Base-by-base conservation (phyloP, 2,888 invertebrate genomes). In the Cheilosia grossa region DNA sequence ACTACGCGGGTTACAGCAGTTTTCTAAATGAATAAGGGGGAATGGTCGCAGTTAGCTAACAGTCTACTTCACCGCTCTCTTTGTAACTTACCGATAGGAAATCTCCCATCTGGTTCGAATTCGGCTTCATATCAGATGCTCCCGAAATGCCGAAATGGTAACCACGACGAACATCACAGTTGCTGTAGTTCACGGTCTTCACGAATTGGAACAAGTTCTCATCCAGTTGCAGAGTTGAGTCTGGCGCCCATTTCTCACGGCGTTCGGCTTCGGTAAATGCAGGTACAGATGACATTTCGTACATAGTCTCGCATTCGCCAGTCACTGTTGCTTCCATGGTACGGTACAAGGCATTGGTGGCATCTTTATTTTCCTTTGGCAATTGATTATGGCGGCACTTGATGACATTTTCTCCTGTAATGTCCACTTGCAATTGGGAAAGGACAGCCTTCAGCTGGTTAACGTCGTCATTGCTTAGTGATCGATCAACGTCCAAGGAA, bases 321-420 rank as follows among this genome's bases (percentile, higher is more conserved):
- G 94, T 94, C 24, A 96, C 94, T 44, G 95, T 94, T 87, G 94
- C 93, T 91, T 96, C 96, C 94, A 96, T 94, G 86, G 94, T 94
- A 87, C 93, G 94, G 92, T 93, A 96, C 61, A 93, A 92, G 4
- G 94, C 95, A 87, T 93, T 93, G 30, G 93, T 90, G 17, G 91
- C 90, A 75, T 92, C 90, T 72, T 91, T 91, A 4, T 58, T 75
- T 54, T 93, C 92, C 59, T 93, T 92, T 61, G 92, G 93, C 79
- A 90, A 91, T 80, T 89, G 88, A 88, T 93, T 93, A 82, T 93
- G 91, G 24, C 91, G 89, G 87, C 92, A 93, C 54, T 92, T 91
- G 53, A 93, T 92, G 54, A 92, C 91, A 87, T 94, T 94, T 89
- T 94, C 90, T 15, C 93, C 93, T 51, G 94, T 93, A 7, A 53